Percentiles rank a stretch among this genome's conserved stretches.
Conservation (phyloP, 2,888 invertebrate species). For the Vesta saturnalis region DNA sequence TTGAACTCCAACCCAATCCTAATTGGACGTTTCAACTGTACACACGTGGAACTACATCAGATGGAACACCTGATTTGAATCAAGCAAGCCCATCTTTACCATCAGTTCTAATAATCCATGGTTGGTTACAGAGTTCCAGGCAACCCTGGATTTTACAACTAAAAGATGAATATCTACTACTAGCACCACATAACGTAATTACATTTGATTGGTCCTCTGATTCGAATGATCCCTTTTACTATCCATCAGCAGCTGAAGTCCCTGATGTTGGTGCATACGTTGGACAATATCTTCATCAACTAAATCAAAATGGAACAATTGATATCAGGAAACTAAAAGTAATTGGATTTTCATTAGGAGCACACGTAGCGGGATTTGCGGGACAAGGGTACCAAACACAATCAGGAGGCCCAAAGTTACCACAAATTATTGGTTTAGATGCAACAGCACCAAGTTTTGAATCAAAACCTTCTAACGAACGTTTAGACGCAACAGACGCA, state of each 20-base stretch:
- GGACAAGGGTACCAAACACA: constrained; percentile 2
- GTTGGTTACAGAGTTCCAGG: not conserved
- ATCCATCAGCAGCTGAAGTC: not conserved
- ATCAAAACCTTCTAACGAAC: not conserved
- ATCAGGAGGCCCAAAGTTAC: constrained; percentile 7
- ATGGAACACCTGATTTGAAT: not conserved
- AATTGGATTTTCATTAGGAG: constrained; percentile 24
- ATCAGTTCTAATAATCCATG: not conserved
- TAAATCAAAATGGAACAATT: not conserved
- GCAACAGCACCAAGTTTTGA: not conserved
- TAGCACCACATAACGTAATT: not conserved
- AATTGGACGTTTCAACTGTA: not conserved
- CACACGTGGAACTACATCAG: not conserved
- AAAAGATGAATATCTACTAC: not conserved
- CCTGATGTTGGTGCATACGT: not conserved
- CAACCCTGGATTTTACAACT: not conserved
- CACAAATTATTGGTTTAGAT: constrained; percentile 18
- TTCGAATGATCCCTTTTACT: not conserved
- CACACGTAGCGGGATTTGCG: constrained; percentile 17
- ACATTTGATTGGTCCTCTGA: not conserved
- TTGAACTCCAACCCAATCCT: too few species aligned
- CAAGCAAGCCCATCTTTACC: not conserved
- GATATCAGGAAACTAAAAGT: not conserved
- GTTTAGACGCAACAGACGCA: not conserved
- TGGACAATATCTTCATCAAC: not conserved